Evolutionary conservation across 2,113 vertebrate genomes (phyloP).

Genomic region (Desmodus rotundus): DNA sequence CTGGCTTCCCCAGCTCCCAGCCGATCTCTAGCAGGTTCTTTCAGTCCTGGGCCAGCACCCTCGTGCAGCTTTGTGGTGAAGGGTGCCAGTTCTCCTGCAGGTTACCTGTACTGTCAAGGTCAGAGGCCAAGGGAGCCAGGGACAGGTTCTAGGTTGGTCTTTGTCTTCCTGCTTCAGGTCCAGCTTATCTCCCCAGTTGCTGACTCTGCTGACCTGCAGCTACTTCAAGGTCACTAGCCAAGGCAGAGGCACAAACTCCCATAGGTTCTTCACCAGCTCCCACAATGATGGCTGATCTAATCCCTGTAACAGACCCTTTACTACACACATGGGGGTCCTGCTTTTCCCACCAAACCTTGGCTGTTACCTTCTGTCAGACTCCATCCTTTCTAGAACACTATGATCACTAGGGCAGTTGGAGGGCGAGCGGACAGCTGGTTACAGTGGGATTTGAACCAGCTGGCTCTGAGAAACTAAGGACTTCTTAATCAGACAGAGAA

Average conservation of each 20-base stretch:
- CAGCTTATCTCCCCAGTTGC: background rate
- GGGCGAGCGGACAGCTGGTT: background rate
- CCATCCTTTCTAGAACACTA: background rate
- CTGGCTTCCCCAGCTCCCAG: background rate
- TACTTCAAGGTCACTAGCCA: background rate
- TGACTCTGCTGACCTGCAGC: too few species aligned
- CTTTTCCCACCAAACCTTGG: background rate
- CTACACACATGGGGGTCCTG: accelerated
- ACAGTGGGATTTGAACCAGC: background rate
- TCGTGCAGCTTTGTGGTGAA: background rate
- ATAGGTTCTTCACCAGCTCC: background rate
- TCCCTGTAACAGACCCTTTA: background rate
- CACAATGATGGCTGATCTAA: background rate
- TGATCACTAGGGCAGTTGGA: background rate
- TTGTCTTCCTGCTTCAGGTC: background rate
- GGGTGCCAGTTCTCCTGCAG: background rate
- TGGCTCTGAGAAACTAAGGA: background rate
- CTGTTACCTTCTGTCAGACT: background rate
- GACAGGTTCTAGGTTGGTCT: background rate
- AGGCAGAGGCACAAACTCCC: background rate
- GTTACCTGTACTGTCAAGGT: background rate
- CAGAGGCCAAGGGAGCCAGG: background rate
- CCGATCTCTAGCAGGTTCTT: background rate
- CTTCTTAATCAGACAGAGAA: background rate
- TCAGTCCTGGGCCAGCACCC: background rate